phyloP scores from a whole-genome alignment of 2,888 invertebrate species.

The Stenolophus ochropezus region DNA sequence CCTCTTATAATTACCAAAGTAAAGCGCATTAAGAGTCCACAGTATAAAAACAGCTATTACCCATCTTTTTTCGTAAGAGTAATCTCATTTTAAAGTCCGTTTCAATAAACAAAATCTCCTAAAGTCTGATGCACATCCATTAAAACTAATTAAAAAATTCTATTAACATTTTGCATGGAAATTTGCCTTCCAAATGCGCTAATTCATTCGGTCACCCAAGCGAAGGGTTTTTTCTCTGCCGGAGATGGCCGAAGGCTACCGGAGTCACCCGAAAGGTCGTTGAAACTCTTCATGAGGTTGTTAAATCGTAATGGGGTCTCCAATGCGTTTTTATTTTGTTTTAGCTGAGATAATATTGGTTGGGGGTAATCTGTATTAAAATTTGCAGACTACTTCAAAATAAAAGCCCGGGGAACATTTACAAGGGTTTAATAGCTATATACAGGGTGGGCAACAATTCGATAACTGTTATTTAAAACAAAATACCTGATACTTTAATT shows the following conservation, averaged over 20 bases:
- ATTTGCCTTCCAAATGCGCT: conserved; percentile 26
- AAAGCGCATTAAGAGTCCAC: too few relatives aligned
- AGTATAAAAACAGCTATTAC: too few relatives aligned
- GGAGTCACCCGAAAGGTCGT: not conserved
- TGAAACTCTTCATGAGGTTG: not conserved
- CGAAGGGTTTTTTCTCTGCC: conserved; percentile 19
- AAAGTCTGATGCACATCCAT: not conserved
- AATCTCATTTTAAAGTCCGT: conserved; percentile 1
- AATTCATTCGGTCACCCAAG: conserved; percentile 19
- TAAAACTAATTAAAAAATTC: conserved; percentile 42
- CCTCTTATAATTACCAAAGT: too few relatives aligned
- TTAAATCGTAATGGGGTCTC: not conserved
- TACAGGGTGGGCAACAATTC: too few relatives aligned
- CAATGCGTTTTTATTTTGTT: not conserved
- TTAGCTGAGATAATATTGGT: not conserved
- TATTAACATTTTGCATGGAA: conserved; percentile 35
- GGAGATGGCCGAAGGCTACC: not conserved
- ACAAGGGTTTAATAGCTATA: too few relatives aligned
- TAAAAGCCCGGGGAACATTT: too few relatives aligned
- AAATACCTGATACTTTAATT: too few relatives aligned
- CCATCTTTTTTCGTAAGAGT: not conserved
- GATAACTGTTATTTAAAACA: too few relatives aligned
- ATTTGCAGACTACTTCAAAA: too few relatives aligned
- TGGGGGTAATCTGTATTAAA: not conserved
- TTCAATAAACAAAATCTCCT: conserved; percentile 15